Percentiles rank a stretch among this genome's conserved stretches.
Evolutionary conservation across 2,888 invertebrate genomes (phyloP).

Genomic region (Drosophila paranaensis): DNA sequence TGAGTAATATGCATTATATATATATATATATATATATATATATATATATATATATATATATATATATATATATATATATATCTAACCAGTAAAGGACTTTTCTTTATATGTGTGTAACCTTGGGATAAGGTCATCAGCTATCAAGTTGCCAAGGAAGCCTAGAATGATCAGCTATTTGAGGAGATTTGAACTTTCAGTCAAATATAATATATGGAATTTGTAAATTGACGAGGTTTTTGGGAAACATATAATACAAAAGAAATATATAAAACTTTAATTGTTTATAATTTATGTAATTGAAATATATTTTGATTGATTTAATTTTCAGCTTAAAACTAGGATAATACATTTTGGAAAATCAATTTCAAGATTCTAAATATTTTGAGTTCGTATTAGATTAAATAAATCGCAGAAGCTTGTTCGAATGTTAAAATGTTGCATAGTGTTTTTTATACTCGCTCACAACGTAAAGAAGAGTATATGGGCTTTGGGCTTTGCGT

Average conservation of each 20-base stretch:
- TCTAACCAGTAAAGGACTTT: neutral
- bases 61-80: neutral
- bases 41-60: neutral
- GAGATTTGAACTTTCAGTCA: neutral
- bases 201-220: neutral
- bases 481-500: neutral
- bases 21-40: neutral
- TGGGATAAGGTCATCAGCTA: neutral
- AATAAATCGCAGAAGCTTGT: slow-evolving; percentile 38
- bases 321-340: slow-evolving; percentile 30
- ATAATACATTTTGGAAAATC: slow-evolving; percentile 40
- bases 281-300: neutral
- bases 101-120: neutral
- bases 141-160: neutral
- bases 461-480: slow-evolving; percentile 3
- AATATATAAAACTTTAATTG: too few relatives aligned
- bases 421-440: slow-evolving; percentile 1
- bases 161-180: too few relatives aligned
- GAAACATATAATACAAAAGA: neutral
- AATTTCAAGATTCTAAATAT: slow-evolving; percentile 38
- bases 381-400: slow-evolving; percentile 40
- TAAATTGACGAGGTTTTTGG: neutral
- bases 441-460: neutral
- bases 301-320: slow-evolving; percentile 9
- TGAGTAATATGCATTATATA: neutral